phyloP scores from a whole-genome alignment of 2,797 vertebrate species.

The Poliocrania exsul region DNA sequence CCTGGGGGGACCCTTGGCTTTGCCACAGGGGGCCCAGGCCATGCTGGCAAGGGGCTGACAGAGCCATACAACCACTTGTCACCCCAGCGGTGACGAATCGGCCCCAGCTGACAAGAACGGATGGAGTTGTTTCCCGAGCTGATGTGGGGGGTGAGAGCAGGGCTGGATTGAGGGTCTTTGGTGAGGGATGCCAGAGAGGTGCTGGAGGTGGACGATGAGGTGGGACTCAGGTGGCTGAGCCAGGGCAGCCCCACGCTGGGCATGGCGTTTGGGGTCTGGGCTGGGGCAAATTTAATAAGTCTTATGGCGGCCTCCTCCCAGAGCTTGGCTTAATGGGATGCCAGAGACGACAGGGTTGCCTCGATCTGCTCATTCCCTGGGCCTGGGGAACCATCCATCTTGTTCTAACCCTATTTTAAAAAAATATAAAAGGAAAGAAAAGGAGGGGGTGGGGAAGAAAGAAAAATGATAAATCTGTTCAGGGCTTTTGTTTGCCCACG shows the following conservation, averaged over 20 bases:
- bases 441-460: slow-evolving; percentile 51
- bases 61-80: slow-evolving; percentile 45
- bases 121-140: neutral
- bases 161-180: neutral
- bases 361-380: slow-evolving; percentile 27
- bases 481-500: slow-evolving; percentile 60
- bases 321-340: slow-evolving; percentile 55
- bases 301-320: neutral
- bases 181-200: neutral
- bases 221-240: neutral
- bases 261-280: neutral
- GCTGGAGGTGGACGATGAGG: neutral
- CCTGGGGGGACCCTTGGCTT: slow-evolving; percentile 1
- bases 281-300: slow-evolving; percentile 41
- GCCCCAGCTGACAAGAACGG: slow-evolving; percentile 30
- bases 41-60: neutral
- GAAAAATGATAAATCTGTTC: slow-evolving; percentile 67
- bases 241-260: neutral
- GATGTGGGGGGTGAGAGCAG: fast-evolving
- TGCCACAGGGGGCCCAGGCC: slow-evolving; percentile 5
- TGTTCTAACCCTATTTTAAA: slow-evolving; percentile 69
- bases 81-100: slow-evolving; percentile 10
- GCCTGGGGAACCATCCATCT: slow-evolving; percentile 67
- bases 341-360: slow-evolving; percentile 46
- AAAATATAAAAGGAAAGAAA: slow-evolving; percentile 72